Base-by-base conservation (phyloP, 2,113 vertebrate genomes). In the Pao palembangensis region DNA sequence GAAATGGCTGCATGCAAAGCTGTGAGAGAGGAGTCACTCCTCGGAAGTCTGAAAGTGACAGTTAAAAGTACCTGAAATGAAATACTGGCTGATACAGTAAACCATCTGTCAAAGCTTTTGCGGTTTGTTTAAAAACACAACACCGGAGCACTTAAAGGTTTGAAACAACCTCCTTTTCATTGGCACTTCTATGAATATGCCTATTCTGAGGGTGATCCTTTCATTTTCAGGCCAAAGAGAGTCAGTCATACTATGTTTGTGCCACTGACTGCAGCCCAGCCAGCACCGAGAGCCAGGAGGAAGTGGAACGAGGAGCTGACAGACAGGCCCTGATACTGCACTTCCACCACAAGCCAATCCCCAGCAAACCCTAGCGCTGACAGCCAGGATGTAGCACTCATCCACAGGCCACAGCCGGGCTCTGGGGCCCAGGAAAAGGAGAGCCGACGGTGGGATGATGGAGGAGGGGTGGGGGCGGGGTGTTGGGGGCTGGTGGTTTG, bases 371-470 rank as follows among this genome's bases (percentile, higher is more conserved):
- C 87, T 72, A 72, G 82, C 78, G 85, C 88, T 89, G 87, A 88
- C 88, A 90, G 87, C 85, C 85, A 89, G 88, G 86, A 90, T 90
- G 81, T 90, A 90, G 88, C 89, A 89, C 85, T 90, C 89, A 90
- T 89, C 88, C 85, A 84, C 73, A 82, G 84, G 80, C 85, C 88
- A 83, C 84, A 75, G 79, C 78, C 79, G 76, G 65, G 79, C 79
- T 62, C 78, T 74, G 82, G 73, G 88, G 84, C 85, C 85, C 83
- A 78, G 79, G 67, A 67, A 86, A 71, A 75, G 81, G 75, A 77
- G 70, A 71, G 80, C 58, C 55, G 44, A 76, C 85, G 68, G 54
- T 61, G 6, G 58, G 65, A 72, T 71, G 87, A 83, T 87, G 87
- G 83, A 72, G 16, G 34, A 44, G 42, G 17, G 11, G 12, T 12